phyloP scores from a whole-genome alignment of 2,888 invertebrate genomes.

The Hedychridium roseum region DNA sequence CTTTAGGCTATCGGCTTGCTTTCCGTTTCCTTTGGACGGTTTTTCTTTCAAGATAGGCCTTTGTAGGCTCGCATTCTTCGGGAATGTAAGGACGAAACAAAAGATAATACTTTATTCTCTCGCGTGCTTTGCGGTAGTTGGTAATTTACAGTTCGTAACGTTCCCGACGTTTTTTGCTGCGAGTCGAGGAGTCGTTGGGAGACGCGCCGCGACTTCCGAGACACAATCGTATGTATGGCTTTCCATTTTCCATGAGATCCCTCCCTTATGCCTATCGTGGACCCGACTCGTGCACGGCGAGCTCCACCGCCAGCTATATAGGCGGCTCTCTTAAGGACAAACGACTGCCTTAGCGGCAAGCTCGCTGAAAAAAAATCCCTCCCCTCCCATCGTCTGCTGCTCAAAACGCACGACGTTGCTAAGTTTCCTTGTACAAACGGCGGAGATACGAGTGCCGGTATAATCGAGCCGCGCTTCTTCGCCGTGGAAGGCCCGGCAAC shows the following conservation, averaged over 20 bases:
- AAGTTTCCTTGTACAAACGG: too few relatives aligned
- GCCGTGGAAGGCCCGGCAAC: constrained; percentile 44
- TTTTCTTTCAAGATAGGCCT: too few relatives aligned
- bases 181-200: too few relatives aligned
- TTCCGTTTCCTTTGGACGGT: constrained; percentile 33
- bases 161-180: too few relatives aligned
- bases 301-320: too few relatives aligned
- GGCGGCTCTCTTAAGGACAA: constrained; percentile 35
- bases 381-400: neutral
- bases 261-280: neutral
- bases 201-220: constrained; percentile 32
- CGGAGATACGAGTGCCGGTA: too few relatives aligned
- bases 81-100: neutral
- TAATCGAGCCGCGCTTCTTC: neutral
- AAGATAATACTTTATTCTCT: too few relatives aligned
- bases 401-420: too few relatives aligned
- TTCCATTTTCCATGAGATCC: constrained; percentile 41
- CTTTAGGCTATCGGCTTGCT: constrained; percentile 20
- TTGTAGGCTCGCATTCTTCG: too few relatives aligned
- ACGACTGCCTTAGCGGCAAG: constrained; percentile 32
- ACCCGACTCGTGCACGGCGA: neutral
- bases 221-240: constrained; percentile 39
- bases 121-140: too few relatives aligned
- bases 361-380: constrained; percentile 25
- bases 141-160: too few relatives aligned